phyloP scores from a whole-genome alignment of 2,113 vertebrate species.

The Trinectes maculatus region DNA sequence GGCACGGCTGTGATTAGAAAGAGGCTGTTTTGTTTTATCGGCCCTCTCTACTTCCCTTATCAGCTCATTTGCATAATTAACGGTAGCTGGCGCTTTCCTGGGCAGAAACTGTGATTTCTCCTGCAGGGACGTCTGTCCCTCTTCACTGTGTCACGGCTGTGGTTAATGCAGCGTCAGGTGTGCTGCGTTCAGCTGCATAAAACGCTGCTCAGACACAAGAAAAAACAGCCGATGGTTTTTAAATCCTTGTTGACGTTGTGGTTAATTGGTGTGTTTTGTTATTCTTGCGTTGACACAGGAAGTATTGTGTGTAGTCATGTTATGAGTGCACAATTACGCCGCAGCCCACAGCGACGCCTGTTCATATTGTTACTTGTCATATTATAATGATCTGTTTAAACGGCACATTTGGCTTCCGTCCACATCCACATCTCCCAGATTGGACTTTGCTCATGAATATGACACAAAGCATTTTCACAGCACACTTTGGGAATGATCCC shows the following conservation, averaged over 20 bases:
- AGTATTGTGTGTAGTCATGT: not conserved
- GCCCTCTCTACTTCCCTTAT: conserved; percentile 68
- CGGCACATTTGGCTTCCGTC: conserved; percentile 43
- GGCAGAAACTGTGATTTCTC: conserved; percentile 38
- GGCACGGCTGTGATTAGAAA: conserved; percentile 63
- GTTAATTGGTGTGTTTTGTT: too few relatives aligned
- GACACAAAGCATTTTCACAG: conserved; percentile 24
- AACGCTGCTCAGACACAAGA: too few relatives aligned
- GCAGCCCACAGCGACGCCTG: not conserved
- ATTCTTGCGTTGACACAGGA: too few relatives aligned
- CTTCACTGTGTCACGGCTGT: conserved; percentile 19
- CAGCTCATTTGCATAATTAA: conserved; percentile 77
- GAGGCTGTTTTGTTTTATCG: conserved; percentile 70
- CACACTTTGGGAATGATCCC: conserved; percentile 34
- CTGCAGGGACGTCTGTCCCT: conserved; percentile 51
- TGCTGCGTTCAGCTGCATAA: not conserved
- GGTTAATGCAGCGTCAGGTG: conserved; percentile 12
- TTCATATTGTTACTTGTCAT: conserved; percentile 17
- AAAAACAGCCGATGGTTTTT: too few relatives aligned
- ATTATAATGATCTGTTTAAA: conserved; percentile 22
- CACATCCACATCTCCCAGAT: conserved; percentile 49
- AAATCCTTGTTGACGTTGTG: too few relatives aligned
- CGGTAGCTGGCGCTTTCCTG: conserved; percentile 57
- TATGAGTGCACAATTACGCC: conserved; percentile 3
- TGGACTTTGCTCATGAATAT: conserved; percentile 41